These are phyloP conservation scores for Monodelphis domestica DNA, from an alignment of 2,797 vertebrate genomes.

Conservation along the genomic window DNA sequence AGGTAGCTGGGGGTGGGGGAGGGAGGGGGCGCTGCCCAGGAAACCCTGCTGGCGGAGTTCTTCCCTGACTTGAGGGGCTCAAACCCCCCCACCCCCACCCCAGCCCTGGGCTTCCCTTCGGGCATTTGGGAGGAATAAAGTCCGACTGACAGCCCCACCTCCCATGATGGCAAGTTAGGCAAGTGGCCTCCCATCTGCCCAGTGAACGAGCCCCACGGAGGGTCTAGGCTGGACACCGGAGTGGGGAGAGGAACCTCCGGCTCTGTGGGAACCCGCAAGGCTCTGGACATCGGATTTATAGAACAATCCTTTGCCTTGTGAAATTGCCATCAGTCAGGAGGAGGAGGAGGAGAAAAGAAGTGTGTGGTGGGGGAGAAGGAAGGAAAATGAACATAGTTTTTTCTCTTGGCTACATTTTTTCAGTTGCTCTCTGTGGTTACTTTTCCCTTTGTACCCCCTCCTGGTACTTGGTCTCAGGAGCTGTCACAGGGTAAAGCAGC, in stretches of 20 bases:
- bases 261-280: no score
- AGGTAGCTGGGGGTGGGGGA: slow-evolving; percentile 7
- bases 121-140: slow-evolving; percentile 62
- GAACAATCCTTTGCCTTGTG: slow-evolving; percentile 46
- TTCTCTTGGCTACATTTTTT: slow-evolving; percentile 6
- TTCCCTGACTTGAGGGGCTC: slow-evolving; percentile 58
- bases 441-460: slow-evolving; percentile 58
- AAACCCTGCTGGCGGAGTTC: slow-evolving; percentile 46
- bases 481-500: slow-evolving; percentile 54
- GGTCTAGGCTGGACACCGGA: no score
- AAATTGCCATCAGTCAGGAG: slow-evolving; percentile 27
- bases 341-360: slow-evolving; percentile 45
- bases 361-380: background rate
- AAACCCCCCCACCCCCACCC: slow-evolving; percentile 21
- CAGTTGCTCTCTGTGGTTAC: slow-evolving; percentile 33
- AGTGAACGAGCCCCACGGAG: no score
- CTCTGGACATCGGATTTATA: slow-evolving; percentile 54
- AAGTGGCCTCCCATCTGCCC: slow-evolving; percentile 45
- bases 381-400: background rate
- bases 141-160: no score
- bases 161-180: slow-evolving; percentile 44
- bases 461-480: slow-evolving; percentile 54
- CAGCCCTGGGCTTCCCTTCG: slow-evolving; percentile 14
- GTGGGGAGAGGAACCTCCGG: no score
- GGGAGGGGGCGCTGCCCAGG: slow-evolving; percentile 22